Conservation (phyloP, 2,113 vertebrate species). For the Alectura lathami region DNA sequence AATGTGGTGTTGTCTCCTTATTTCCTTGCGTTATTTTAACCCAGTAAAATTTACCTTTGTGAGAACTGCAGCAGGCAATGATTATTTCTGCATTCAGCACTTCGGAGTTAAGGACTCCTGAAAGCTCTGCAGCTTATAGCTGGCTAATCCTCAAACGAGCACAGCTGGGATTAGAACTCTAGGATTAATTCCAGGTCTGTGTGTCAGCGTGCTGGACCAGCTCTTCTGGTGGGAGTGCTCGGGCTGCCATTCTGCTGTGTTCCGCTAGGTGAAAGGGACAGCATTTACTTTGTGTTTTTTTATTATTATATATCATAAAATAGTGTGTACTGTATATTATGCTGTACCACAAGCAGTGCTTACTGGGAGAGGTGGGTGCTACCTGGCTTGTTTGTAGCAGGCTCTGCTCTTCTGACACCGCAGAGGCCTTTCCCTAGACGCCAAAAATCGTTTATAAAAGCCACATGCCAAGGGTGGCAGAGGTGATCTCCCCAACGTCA, state of each 20-base stretch:
- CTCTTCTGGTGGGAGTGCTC: not conserved
- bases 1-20: not conserved
- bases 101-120: not conserved
- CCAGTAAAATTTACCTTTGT: not conserved
- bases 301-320: no score
- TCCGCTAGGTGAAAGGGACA: not conserved
- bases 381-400: not conserved
- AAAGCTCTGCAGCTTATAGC: not conserved
- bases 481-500: not conserved
- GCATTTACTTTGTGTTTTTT: not conserved
- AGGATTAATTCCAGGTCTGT: not conserved
- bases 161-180: not conserved
- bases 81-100: not conserved
- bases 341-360: not conserved
- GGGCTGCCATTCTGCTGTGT: not conserved
- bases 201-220: not conserved
- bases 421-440: not conserved
- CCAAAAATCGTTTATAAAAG: not conserved
- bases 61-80: not conserved
- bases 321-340: no score
- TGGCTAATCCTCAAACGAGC: not conserved
- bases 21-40: not conserved
- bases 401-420: conserved; percentile 11
- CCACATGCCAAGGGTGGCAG: not conserved
- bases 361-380: not conserved